Evolutionary conservation across 2,888 invertebrate genomes (phyloP).

Genomic region (Selenia dentaria): DNA sequence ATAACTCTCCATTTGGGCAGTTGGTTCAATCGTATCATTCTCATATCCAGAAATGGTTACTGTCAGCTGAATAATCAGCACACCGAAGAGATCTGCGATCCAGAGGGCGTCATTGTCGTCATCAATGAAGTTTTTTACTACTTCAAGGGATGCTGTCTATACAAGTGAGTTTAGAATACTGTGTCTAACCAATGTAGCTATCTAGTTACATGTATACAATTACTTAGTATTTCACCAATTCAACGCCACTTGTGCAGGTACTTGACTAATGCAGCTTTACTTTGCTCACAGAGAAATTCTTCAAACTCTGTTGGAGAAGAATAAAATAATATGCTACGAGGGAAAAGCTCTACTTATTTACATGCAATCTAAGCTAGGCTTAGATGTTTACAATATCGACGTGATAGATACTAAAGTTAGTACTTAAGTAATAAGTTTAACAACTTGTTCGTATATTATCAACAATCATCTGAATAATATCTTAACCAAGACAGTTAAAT

Average conservation of each 20-base stretch:
- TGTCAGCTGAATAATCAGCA: conserved; percentile 63
- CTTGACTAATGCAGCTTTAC: too few relatives aligned
- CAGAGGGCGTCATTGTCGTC: conserved; percentile 58
- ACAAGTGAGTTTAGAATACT: conserved; percentile 35
- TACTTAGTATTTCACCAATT: too few relatives aligned
- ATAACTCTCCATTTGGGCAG: too few relatives aligned
- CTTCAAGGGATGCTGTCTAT: conserved; percentile 39
- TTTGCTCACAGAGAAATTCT: conserved; percentile 46
- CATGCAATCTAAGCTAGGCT: conserved; percentile 45
- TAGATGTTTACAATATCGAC: conserved; percentile 42
- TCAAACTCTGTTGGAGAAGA: conserved; percentile 40
- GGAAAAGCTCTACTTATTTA: conserved; percentile 63
- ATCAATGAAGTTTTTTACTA: conserved; percentile 50
- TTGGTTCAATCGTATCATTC: too few relatives aligned
- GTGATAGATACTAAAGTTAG: conserved; percentile 60
- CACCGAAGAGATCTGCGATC: conserved; percentile 52
- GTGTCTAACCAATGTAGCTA: too few relatives aligned
- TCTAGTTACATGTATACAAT: too few relatives aligned
- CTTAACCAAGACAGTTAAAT: too few relatives aligned
- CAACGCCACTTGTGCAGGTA: too few relatives aligned
- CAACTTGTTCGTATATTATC: background rate
- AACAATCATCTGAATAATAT: too few relatives aligned
- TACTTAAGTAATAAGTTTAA: too few relatives aligned
- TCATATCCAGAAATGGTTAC: conserved; percentile 62
- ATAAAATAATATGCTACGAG: conserved; percentile 64